Evolutionary conservation across 2,888 invertebrate genomes (phyloP).

Genomic region (Atethmia centrago): DNA sequence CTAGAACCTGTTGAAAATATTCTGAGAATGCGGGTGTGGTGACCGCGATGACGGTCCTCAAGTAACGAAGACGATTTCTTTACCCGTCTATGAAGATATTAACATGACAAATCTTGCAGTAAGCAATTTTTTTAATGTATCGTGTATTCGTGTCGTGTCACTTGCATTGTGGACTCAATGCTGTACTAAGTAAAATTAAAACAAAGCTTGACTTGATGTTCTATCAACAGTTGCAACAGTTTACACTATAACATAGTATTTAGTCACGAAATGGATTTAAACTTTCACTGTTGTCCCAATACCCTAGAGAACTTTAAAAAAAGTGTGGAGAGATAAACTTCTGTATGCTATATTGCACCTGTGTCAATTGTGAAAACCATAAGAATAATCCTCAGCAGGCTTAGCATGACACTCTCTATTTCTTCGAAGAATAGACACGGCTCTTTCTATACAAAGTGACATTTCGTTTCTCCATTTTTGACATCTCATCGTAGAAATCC

Average conservation of each 20-base stretch:
- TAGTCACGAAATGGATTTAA: slow-evolving; percentile 21
- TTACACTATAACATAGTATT: slow-evolving; percentile 1
- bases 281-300: slow-evolving; percentile 52
- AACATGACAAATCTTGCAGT: neutral
- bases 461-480: too few species aligned
- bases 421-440: too few species aligned
- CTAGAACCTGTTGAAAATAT: slow-evolving; percentile 11
- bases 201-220: neutral
- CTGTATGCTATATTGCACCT: neutral
- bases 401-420: too few species aligned
- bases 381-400: neutral
- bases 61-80: neutral
- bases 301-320: slow-evolving; percentile 13
- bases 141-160: neutral
- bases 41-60: neutral
- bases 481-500: too few species aligned
- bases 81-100: neutral
- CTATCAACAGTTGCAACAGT: slow-evolving; percentile 17
- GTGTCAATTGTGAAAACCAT: neutral
- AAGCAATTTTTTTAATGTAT: neutral
- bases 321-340: neutral
- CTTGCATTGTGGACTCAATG: neutral
- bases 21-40: slow-evolving; percentile 29
- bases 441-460: too few species aligned
- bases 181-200: neutral